Conservation (phyloP, 1,140 invertebrate species). For the Meloidogyne floridensis region DNA sequence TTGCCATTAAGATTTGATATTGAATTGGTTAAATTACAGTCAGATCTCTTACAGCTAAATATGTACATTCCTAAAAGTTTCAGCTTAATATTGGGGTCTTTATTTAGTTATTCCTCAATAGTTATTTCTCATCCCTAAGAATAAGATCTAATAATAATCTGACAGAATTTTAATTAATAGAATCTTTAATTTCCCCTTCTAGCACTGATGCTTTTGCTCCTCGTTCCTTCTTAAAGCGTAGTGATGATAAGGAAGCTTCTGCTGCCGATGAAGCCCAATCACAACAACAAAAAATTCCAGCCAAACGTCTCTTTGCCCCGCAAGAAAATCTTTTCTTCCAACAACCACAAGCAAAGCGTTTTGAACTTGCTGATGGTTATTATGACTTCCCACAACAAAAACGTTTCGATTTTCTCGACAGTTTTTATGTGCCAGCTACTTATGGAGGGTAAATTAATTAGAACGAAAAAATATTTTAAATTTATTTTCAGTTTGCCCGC, state of each 20-base stretch:
- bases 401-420: constrained; percentile 1
- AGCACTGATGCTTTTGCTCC: constrained; percentile 5
- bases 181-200: neutral
- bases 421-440: neutral
- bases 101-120: no score
- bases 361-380: constrained; percentile 9
- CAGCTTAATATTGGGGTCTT: no score
- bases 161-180: neutral
- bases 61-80: no score
- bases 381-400: constrained; percentile 6
- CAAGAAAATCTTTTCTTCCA: neutral
- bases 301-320: neutral
- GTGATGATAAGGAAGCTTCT: neutral
- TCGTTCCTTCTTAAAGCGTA: neutral
- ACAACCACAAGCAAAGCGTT: constrained; percentile 8
- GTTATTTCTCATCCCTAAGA: no score
- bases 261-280: neutral
- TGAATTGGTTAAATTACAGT: no score
- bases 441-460: neutral
- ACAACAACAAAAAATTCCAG: neutral
- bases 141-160: no score
- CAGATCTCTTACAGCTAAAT: no score
- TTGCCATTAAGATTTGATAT: no score
- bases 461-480: neutral
- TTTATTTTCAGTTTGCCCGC: neutral